These are phyloP conservation scores for Muntiacus muntjak DNA, from an alignment of 2,113 vertebrate species.

Conservation along the genomic window DNA sequence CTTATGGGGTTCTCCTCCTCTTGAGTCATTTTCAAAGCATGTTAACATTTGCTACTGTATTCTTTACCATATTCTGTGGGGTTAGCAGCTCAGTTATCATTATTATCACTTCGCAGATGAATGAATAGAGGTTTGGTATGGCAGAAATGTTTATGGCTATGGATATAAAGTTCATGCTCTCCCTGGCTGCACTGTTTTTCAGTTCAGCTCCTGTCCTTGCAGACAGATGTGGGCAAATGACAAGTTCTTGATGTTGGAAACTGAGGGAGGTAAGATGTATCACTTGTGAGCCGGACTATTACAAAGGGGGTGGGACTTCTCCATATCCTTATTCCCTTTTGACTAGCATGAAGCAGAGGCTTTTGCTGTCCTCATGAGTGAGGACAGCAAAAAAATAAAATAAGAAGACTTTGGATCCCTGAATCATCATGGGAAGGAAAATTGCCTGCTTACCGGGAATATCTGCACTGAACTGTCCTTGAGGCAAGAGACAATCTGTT, in stretches of 20 bases:
- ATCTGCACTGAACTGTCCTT: neutral
- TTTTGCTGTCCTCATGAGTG: neutral
- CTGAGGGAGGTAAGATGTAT: neutral
- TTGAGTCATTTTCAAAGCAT: neutral
- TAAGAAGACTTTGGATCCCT: neutral
- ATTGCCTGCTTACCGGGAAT: neutral
- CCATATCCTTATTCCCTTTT: neutral
- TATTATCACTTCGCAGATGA: neutral
- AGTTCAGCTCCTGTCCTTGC: neutral
- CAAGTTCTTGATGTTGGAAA: neutral
- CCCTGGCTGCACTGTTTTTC: neutral
- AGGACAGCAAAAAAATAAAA: neutral
- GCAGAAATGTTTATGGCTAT: neutral
- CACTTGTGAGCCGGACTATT: neutral
- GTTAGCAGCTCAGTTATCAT: neutral
- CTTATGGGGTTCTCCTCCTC: neutral
- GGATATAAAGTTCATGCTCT: neutral
- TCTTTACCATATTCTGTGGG: neutral
- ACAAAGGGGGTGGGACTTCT: neutral
- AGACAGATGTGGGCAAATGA: neutral
- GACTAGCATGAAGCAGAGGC: neutral
- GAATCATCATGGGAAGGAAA: neutral
- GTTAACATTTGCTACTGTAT: neutral
- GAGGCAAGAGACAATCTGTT: neutral
- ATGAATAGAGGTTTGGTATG: neutral